Evolutionary conservation across 2,888 invertebrate genomes (phyloP), one percentile per base, ranked within the genome.

Genomic region (Drosophila prostipennis): DNA sequence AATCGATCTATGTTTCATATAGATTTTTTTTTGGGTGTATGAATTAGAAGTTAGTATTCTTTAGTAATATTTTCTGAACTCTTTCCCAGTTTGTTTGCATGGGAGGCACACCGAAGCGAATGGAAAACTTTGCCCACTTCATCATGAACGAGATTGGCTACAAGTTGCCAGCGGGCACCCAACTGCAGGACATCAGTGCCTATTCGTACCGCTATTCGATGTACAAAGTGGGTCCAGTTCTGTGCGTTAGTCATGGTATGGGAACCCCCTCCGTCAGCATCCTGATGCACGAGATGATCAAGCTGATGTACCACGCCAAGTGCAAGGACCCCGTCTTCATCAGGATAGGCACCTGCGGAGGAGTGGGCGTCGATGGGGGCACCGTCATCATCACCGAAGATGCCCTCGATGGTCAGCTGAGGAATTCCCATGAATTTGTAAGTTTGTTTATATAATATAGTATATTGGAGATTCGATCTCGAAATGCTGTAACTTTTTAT

Each of bases 221-320:
- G 96, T 98, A 96, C 93, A 98, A 98, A 95, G 92, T 92, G 53
- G 92, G 92, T 5, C 92, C 92, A 52, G 91, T 92, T 55, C 83
- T 92, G 58, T 90, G 91, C 54, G 90, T 92, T 34, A 92, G 92
- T 75, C 99, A 99, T 90, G 99, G 99, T 64, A 99, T 99, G 97
- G 99, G 99, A 6, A 96, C 97, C 58, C 98, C 99, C 6, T 99
- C 99, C 0, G 95, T 99, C 59, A 97, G 98, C 55, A 98, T 99
- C 80, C 93, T 99, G 58, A 94, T 99, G 65, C 98, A 99, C 91
- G 99, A 99, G 93, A 94, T 98, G 73, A 97, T 99, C 90, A 99
- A 99, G 93, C 93, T 99, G 84, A 96, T 99, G 96, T 96, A 96
- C 90, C 96, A 97, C 90, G 98, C 99, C 42, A 96, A 94, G 90